phyloP scores from a whole-genome alignment of 2,888 invertebrate species.

The Amblyjoppa proteus region DNA sequence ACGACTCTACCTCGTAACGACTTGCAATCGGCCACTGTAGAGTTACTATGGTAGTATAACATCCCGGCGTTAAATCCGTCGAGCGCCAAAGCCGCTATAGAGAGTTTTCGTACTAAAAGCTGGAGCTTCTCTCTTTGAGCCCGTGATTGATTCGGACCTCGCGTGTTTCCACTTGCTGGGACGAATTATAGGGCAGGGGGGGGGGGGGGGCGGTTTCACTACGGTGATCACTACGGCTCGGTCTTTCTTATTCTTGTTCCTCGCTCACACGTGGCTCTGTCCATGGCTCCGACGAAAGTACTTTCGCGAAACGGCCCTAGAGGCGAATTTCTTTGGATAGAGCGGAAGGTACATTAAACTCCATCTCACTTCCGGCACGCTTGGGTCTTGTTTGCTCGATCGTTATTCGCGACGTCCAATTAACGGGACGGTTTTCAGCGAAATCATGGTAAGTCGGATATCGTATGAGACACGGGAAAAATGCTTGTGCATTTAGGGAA shows the following conservation, averaged over 20 bases:
- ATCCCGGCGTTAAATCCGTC: slow-evolving; percentile 42
- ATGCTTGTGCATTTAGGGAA: too few species aligned
- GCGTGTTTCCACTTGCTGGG: slow-evolving; percentile 62
- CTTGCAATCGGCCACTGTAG: slow-evolving; percentile 53
- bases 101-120: slow-evolving; percentile 39
- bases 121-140: slow-evolving; percentile 55
- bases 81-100: slow-evolving; percentile 1
- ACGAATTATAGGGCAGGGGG: slow-evolving; percentile 59
- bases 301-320: slow-evolving; percentile 23
- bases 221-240: slow-evolving; percentile 8
- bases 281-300: slow-evolving; percentile 8
- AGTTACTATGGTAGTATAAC: slow-evolving; percentile 27
- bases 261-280: background rate
- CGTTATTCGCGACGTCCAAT: slow-evolving; percentile 38
- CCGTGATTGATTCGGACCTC: slow-evolving; percentile 66
- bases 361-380: background rate
- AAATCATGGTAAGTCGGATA: background rate
- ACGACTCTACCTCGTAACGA: slow-evolving; percentile 42
- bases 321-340: slow-evolving; percentile 27
- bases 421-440: slow-evolving; percentile 5
- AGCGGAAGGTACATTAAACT: slow-evolving; percentile 32
- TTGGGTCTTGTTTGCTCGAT: slow-evolving; percentile 17
- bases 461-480: background rate
- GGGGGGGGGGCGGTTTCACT: background rate
- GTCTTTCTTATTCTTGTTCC: slow-evolving; percentile 6